Evolutionary conservation across 2,113 vertebrate species (phyloP), one percentile per base, ranked within the genome.

Genomic region (Gasterosteus nipponicus): DNA sequence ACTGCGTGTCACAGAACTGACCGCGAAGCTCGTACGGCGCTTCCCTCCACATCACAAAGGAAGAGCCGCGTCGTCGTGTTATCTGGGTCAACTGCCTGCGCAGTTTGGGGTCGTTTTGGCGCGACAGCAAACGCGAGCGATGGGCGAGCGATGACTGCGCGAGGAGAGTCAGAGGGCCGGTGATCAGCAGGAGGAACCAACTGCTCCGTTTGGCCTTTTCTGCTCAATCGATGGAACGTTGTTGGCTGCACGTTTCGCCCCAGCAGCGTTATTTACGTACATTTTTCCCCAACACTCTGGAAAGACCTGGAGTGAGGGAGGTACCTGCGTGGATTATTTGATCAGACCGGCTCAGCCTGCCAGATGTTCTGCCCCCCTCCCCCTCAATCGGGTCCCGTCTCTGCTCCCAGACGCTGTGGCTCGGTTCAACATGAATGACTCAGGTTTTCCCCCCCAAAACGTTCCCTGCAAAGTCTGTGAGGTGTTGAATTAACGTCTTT

Each of bases 351-450:
- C 74, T 42, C 35, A 12, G 8, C 41, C 73, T 14, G 72, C 83
- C 81, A 84, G 83, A 83, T 88, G 86, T 79, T 81, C 64, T 49
- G 54, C 58, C 73, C 64, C 62, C 5, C 39, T 8, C 2, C 47
- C 35, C n/a, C 11, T 46, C 18, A 2, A 1, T 56, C 33, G 3
- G 33, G 33, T 33, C 33, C 33, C 42, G 14, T 57, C 38, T 51
- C 9, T 70, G 18, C 67, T 63, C 67, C 76, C 64, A 59, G 38
- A 61, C 22, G 53, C 65, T 26, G 22, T 26, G 22, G 22, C 10
- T 51, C 57, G 38, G 49, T 51, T 62, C 31, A 49, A 62, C 39
- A 62, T 18, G 4, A 63, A n/a, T 53, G 59, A 53, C 46, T 73
- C 46, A 12, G n/a, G 41, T 38, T 29, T 51, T 53, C 44, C 61